phyloP scores from a whole-genome alignment of 2,888 invertebrate species.

The Polietes domitor region DNA sequence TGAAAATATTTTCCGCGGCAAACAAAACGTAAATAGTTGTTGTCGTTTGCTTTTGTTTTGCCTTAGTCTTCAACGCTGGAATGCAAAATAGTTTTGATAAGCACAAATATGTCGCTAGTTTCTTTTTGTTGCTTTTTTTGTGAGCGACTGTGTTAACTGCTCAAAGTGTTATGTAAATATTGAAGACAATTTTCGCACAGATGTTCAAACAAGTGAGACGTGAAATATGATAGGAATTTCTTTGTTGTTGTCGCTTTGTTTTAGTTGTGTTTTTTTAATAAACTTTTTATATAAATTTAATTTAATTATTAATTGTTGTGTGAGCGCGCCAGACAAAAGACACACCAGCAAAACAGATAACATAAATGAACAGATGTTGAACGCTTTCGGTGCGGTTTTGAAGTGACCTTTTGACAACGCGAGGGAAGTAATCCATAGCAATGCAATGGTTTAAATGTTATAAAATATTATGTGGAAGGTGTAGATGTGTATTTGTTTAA shows the following conservation, averaged over 20 bases:
- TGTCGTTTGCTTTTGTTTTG: background rate
- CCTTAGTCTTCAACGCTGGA: conserved; percentile 41
- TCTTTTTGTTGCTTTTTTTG: background rate
- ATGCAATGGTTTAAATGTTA: too few species aligned
- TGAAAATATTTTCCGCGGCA: conserved; percentile 49
- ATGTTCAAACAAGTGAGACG: conserved; percentile 43
- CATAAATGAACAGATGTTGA: background rate
- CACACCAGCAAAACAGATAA: background rate
- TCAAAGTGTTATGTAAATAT: background rate
- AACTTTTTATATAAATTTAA: background rate
- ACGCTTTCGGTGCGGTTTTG: background rate
- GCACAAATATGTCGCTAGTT: conserved; percentile 23
- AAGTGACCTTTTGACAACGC: background rate
- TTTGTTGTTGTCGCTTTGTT: too few species aligned
- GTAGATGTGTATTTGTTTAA: too few species aligned
- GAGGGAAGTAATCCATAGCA: background rate
- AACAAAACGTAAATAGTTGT: too few species aligned
- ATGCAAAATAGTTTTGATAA: conserved; percentile 57
- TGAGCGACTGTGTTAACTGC: background rate
- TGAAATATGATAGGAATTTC: conserved; percentile 30
- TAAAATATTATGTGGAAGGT: too few species aligned
- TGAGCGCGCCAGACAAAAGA: background rate
- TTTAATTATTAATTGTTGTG: conserved; percentile 5
- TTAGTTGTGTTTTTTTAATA: background rate
- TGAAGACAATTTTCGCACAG: conserved; percentile 35